Evolutionary conservation across 1,140 invertebrate genomes (phyloP).

Genomic region (Saccostrea cuccullata): DNA sequence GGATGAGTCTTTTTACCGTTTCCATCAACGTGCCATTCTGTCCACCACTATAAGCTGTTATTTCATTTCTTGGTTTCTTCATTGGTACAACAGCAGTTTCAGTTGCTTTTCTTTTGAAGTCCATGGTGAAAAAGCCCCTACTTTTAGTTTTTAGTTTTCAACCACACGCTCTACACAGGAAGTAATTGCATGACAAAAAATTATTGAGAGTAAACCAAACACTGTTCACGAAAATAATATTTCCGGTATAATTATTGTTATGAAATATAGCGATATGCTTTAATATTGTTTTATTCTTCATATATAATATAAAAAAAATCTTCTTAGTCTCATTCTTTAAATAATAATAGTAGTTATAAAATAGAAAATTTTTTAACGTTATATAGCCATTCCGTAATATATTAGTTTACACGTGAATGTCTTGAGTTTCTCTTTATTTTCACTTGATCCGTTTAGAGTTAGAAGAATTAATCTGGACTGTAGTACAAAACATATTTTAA

Average conservation of each 20-base stretch:
- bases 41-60: slow-evolving; percentile 77
- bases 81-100: slow-evolving; percentile 85
- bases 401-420: too few species aligned
- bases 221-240: not conserved
- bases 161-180: slow-evolving; percentile 4
- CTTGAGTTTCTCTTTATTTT: too few species aligned
- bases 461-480: too few species aligned
- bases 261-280: not conserved
- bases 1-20: slow-evolving; percentile 57
- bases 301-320: too few species aligned
- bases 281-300: too few species aligned
- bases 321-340: too few species aligned
- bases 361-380: too few species aligned
- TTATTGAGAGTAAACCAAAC: slow-evolving; percentile 9
- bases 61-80: slow-evolving; percentile 86
- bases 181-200: not conserved
- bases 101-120: slow-evolving; percentile 74
- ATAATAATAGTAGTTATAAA: too few species aligned
- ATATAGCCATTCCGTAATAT: too few species aligned
- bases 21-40: slow-evolving; percentile 65
- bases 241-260: not conserved
- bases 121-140: slow-evolving; percentile 61
- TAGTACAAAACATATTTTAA: too few species aligned
- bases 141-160: not conserved
- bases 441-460: too few species aligned